A percentile compares a stretch with the other conserved stretches of the same genome.
Conservation (phyloP, 2,888 invertebrate species). For the Drosophila leonis region DNA sequence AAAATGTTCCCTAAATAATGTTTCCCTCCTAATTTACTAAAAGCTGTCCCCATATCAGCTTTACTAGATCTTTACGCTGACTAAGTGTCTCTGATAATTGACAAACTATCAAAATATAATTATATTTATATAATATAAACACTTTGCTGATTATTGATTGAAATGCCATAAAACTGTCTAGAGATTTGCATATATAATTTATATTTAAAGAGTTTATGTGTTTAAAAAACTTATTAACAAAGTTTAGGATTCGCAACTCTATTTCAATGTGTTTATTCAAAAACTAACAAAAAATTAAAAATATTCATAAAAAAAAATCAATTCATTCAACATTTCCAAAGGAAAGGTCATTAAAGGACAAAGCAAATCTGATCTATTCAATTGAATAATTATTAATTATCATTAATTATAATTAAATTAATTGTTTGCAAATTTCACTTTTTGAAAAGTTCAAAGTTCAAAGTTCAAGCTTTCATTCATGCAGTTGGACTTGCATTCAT, state of each 20-base stretch:
- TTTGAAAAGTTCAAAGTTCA: neutral
- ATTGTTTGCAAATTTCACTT: too few species aligned
- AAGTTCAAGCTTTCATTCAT: too few species aligned
- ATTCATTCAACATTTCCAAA: too few species aligned
- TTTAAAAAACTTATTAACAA: neutral
- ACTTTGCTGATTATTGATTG: slow-evolving; percentile 1
- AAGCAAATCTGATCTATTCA: too few species aligned
- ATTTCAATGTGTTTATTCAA: neutral
- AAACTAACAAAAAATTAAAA: neutral
- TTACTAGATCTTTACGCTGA: neutral
- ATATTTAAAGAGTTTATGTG: neutral
- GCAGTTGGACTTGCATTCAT: too few species aligned
- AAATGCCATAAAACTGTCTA: neutral
- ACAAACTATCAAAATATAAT: slow-evolving; percentile 2
- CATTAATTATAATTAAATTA: too few species aligned
- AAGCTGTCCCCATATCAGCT: neutral
- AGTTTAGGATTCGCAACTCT: neutral
- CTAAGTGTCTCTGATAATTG: neutral
- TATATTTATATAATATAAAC: neutral
- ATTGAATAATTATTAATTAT: too few species aligned
- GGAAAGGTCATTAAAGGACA: slow-evolving; percentile 5
- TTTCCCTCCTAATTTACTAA: neutral
- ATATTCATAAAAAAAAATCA: neutral
- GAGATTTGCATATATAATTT: neutral
- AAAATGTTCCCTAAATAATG: neutral